A percentile compares a stretch with the other conserved stretches of the same genome.
Conservation (phyloP, 2,797 vertebrate species). For the Danio tinwini region DNA sequence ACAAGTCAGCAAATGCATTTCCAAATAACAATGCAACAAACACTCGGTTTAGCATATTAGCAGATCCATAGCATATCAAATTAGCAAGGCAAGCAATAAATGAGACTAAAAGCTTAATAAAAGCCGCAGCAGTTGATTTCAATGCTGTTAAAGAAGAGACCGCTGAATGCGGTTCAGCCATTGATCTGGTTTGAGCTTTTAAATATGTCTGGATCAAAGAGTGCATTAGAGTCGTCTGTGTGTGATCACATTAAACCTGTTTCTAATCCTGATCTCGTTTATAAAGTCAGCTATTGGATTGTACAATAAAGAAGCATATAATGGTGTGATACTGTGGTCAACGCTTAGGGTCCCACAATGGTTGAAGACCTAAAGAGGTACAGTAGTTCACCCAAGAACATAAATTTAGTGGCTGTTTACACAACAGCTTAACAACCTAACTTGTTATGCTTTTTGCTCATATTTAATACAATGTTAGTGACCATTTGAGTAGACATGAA, state of each 20-base stretch:
- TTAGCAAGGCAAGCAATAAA: slow-evolving; percentile 4
- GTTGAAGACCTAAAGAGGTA: not conserved
- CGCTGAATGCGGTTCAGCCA: slow-evolving; percentile 23
- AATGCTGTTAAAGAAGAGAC: slow-evolving; percentile 3
- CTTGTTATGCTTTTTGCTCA: too few species aligned
- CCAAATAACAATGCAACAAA: slow-evolving; percentile 5
- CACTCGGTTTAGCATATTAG: not conserved
- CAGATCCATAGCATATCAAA: slow-evolving; percentile 16
- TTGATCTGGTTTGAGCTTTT: slow-evolving; percentile 49
- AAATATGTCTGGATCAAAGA: slow-evolving; percentile 37
- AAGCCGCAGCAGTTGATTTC: not conserved
- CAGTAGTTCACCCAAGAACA: too few species aligned
- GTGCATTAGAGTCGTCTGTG: slow-evolving; percentile 35
- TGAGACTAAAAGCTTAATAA: slow-evolving; percentile 22
- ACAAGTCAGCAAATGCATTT: slow-evolving; percentile 28
- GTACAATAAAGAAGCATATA: not conserved
- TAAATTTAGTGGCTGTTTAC: not conserved
- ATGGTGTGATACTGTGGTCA: not conserved
- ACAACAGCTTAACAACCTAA: too few species aligned
- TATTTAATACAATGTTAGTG: too few species aligned
- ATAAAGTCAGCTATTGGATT: slow-evolving; percentile 38
- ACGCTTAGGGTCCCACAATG: not conserved
- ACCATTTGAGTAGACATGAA: too few species aligned
- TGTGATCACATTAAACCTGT: slow-evolving; percentile 52
- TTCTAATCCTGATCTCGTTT: slow-evolving; percentile 36